These are phyloP conservation scores for Lutjanus erythropterus DNA, from an alignment of 2,113 vertebrate genomes.

Conservation along the genomic window DNA sequence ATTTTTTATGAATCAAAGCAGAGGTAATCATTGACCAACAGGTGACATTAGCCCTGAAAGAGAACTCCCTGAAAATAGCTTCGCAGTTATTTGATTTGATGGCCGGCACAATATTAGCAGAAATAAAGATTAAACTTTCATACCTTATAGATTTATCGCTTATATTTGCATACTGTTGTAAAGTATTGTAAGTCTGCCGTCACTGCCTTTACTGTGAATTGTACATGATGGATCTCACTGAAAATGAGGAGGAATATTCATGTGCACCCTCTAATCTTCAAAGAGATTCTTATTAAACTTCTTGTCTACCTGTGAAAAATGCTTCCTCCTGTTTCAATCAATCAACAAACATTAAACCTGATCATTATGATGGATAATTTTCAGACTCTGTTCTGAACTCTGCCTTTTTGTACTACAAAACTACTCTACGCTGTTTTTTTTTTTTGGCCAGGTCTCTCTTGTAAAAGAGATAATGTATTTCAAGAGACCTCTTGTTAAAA, in stretches of 20 bases:
- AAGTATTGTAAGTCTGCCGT: neutral
- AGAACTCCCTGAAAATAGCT: neutral
- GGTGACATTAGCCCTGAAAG: neutral
- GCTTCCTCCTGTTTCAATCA: neutral
- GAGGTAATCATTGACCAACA: neutral
- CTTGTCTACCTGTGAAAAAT: neutral
- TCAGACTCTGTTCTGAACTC: neutral
- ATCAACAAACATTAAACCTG: no score
- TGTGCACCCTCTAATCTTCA: neutral
- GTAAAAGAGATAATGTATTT: neutral
- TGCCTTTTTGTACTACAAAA: neutral
- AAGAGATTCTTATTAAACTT: neutral
- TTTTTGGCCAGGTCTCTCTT: neutral
- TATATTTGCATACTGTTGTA: neutral
- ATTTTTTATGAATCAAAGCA: neutral
- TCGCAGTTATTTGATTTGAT: neutral
- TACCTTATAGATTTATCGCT: neutral
- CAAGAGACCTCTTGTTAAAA: neutral
- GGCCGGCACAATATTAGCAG: neutral
- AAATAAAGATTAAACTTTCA: slow-evolving; percentile 12
- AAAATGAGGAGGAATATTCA: neutral
- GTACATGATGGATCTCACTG: no score
- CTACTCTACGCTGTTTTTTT: neutral
- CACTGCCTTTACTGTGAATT: no score
- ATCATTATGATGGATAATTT: no score